These are phyloP conservation scores for Scopus umbretta DNA, from an alignment of 2,113 vertebrate species.

Conservation along the genomic window DNA sequence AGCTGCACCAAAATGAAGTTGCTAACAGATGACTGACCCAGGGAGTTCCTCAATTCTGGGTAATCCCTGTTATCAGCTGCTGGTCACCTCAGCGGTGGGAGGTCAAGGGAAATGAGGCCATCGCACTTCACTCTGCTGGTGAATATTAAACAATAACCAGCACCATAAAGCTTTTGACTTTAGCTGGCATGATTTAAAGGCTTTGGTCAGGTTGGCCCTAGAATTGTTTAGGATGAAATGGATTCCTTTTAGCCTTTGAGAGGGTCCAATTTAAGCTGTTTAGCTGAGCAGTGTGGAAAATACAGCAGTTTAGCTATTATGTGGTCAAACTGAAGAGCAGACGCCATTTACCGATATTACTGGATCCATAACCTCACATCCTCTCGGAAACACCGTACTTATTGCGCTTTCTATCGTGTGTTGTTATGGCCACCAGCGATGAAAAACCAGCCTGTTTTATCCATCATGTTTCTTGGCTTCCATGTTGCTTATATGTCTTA, in stretches of 20 bases:
- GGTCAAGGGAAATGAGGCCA: neutral
- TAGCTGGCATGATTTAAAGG: slow-evolving; percentile 4
- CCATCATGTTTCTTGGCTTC: slow-evolving; percentile 9
- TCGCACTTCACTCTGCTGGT: neutral
- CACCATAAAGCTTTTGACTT: neutral
- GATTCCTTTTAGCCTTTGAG: slow-evolving; percentile 22
- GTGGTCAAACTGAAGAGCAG: slow-evolving; percentile 46
- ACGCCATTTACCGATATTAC: neutral
- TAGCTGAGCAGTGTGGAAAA: slow-evolving; percentile 63
- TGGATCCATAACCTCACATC: slow-evolving; percentile 37
- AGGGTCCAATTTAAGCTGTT: slow-evolving; percentile 43
- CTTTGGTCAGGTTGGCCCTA: slow-evolving; percentile 45
- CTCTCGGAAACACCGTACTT: neutral
- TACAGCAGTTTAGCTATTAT: slow-evolving; percentile 38
- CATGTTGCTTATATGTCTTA: neutral
- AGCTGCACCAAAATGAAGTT: neutral
- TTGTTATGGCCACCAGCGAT: slow-evolving; percentile 23
- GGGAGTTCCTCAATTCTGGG: neutral
- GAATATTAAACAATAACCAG: neutral
- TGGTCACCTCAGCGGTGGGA: neutral
- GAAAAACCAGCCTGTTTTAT: slow-evolving; percentile 31
- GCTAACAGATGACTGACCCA: neutral
- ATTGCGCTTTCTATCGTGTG: neutral
- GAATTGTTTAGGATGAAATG: slow-evolving; percentile 44
- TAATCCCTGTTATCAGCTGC: neutral